A percentile compares a stretch with the other conserved stretches of the same genome.
phyloP scores from a whole-genome alignment of 2,888 invertebrate genomes.

The Erebia palarica region DNA sequence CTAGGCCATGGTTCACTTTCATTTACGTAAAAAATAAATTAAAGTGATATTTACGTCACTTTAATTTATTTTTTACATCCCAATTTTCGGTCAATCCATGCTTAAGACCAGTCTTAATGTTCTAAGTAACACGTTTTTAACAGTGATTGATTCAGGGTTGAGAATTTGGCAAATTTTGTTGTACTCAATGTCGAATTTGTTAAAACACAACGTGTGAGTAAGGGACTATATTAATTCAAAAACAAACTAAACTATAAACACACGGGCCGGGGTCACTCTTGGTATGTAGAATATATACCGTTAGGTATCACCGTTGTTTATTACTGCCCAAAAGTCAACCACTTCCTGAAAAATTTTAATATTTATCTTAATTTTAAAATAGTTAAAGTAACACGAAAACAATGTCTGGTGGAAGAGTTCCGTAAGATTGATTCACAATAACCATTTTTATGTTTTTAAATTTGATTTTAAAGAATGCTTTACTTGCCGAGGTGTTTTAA shows the following conservation, averaged over 20 bases:
- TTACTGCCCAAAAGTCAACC: conserved; percentile 84
- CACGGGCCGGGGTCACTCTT: conserved; percentile 32
- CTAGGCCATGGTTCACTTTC: too few relatives aligned
- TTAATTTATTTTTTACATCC: too few relatives aligned
- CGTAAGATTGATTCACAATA: too few relatives aligned
- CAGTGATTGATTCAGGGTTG: not conserved
- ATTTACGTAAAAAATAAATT: too few relatives aligned
- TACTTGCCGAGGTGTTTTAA: too few relatives aligned
- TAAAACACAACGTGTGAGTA: not conserved
- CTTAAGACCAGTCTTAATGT: too few relatives aligned
- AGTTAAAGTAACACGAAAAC: too few relatives aligned
- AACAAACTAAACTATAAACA: not conserved
- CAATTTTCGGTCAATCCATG: too few relatives aligned
- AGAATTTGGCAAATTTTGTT: too few relatives aligned
- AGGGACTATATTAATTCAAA: not conserved
- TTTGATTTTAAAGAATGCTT: too few relatives aligned
- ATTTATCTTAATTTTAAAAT: not conserved
- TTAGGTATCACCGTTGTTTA: conserved; percentile 75
- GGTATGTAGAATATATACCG: conserved; percentile 55
- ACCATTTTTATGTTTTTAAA: too few relatives aligned
- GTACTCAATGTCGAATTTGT: not conserved
- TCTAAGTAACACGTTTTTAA: not conserved
- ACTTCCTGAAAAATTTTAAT: conserved; percentile 75
- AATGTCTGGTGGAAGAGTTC: not conserved
- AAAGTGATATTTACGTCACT: too few relatives aligned